These are phyloP conservation scores for Pseudomugil gertrudae DNA, from an alignment of 2,797 vertebrate species.

Conservation along the genomic window DNA sequence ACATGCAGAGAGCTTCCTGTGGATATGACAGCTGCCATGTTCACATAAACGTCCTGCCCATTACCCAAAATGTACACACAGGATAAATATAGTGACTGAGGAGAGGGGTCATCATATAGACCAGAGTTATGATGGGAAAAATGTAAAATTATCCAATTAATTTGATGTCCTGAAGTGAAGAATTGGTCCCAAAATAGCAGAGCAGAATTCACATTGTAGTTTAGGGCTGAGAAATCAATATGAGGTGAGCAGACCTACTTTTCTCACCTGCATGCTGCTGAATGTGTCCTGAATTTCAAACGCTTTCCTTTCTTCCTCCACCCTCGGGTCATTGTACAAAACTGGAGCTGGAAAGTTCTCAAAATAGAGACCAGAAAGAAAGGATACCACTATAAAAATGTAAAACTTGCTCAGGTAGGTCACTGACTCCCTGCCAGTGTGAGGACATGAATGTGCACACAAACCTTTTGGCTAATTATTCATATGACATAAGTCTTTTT, in stretches of 20 bases:
- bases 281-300: conserved; percentile 60
- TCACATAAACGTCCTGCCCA: conserved; percentile 48
- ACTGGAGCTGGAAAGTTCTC: conserved; percentile 44
- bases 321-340: conserved; percentile 30
- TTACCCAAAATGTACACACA: conserved; percentile 44
- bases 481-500: background rate
- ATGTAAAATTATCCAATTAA: conserved; percentile 19
- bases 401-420: conserved; percentile 52
- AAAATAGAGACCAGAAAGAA: conserved; percentile 51
- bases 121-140: conserved; percentile 22
- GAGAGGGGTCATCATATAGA: conserved; percentile 14
- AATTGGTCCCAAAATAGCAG: conserved; percentile 16
- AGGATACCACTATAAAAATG: conserved; percentile 25
- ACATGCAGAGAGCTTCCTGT: conserved; percentile 60
- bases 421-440: conserved; percentile 6
- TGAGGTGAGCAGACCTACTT: conserved; percentile 55
- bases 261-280: conserved; percentile 55
- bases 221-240: conserved; percentile 33
- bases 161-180: background rate
- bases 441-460: background rate
- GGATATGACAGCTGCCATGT: conserved; percentile 68
- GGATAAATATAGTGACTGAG: conserved; percentile 34
- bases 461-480: conserved; percentile 1
- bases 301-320: conserved; percentile 39
- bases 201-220: conserved; percentile 4